phyloP scores from a whole-genome alignment of 2,113 vertebrate genomes.

The Pteronura brasiliensis region DNA sequence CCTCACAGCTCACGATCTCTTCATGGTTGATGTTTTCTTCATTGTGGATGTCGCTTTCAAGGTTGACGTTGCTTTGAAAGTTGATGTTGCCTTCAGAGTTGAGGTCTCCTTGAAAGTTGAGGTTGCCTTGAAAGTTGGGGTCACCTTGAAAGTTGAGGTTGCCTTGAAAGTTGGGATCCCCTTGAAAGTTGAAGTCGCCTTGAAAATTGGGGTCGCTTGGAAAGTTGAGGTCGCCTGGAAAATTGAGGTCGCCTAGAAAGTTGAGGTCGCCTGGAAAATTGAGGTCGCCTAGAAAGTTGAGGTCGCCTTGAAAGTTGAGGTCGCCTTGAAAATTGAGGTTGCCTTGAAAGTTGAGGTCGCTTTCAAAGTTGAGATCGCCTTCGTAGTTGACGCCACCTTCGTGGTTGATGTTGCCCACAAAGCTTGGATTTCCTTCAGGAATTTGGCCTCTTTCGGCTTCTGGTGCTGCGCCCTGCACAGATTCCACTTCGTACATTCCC shows the following conservation, averaged over 20 bases:
- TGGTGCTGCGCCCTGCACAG: background rate
- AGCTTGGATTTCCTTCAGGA: background rate
- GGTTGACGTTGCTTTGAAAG: background rate
- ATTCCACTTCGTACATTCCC: fast-evolving
- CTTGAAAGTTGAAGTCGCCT: fast-evolving
- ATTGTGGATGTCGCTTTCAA: background rate
- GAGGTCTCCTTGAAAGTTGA: background rate
- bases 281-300: background rate
- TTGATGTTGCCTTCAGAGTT: fast-evolving
- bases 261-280: fast-evolving
- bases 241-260: background rate
- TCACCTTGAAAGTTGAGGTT: too few species aligned
- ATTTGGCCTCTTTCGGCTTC: background rate
- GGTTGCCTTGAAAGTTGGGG: fast-evolving
- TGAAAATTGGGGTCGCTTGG: fast-evolving
- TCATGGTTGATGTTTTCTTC: background rate
- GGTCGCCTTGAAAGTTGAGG: fast-evolving
- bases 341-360: fast-evolving
- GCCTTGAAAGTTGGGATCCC: too few species aligned
- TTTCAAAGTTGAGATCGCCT: background rate
- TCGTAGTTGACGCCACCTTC: background rate
- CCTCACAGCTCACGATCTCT: background rate
- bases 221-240: fast-evolving
- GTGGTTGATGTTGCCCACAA: fast-evolving
- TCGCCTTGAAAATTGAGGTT: fast-evolving